Conservation (phyloP, 2,797 vertebrate species). For the Gobio occitaniae region DNA sequence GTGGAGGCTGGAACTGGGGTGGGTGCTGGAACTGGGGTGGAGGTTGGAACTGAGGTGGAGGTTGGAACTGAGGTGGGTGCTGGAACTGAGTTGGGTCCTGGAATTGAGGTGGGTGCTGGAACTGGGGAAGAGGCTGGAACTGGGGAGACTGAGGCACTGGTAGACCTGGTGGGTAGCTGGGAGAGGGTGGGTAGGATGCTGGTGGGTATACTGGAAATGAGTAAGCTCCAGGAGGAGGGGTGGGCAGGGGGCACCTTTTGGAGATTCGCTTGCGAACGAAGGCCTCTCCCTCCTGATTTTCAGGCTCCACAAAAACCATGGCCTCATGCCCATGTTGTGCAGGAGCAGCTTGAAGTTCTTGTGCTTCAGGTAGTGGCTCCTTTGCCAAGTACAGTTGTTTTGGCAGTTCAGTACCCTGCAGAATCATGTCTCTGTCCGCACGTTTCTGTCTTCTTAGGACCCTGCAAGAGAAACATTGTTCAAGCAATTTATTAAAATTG, state of each 20-base stretch:
- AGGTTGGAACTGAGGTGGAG: too few species aligned
- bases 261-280: neutral
- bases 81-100: too few species aligned
- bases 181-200: too few species aligned
- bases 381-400: neutral
- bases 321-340: neutral
- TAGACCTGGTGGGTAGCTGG: too few species aligned
- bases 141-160: too few species aligned
- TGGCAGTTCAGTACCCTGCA: neutral
- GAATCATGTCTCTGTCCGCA: neutral
- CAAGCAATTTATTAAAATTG: too few species aligned
- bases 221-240: neutral
- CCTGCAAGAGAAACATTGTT: neutral
- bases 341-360: neutral
- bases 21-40: too few species aligned
- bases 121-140: too few species aligned
- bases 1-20: too few species aligned
- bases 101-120: too few species aligned
- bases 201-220: too few species aligned
- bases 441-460: constrained; percentile 1
- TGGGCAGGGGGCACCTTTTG: neutral
- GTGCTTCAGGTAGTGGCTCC: neutral
- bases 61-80: too few species aligned
- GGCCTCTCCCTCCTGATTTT: neutral
- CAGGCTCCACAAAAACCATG: neutral